Conservation (phyloP, 2,888 invertebrate species). For the Drosophila stalkeri region DNA sequence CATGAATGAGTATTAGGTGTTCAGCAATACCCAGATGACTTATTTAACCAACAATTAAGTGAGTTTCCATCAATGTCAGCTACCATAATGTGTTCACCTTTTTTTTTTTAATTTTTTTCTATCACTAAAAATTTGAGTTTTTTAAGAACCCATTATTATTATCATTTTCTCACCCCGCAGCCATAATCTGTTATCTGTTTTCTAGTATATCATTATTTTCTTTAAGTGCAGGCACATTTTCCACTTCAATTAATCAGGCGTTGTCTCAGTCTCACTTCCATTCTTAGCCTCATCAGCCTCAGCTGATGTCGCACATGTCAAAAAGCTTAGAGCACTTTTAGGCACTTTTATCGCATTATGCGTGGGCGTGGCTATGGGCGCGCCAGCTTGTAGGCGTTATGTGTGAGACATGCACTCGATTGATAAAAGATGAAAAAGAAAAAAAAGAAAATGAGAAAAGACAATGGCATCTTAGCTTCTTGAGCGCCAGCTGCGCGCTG, state of each 20-base stretch:
- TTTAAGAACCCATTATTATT: not conserved
- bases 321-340: constrained; percentile 62
- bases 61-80: too few species aligned
- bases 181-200: not conserved
- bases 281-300: constrained; percentile 6
- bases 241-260: constrained; percentile 61
- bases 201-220: constrained; percentile 12
- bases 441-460: constrained; percentile 36
- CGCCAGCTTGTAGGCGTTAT: constrained; percentile 5
- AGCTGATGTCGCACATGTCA: constrained; percentile 63
- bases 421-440: constrained; percentile 29
- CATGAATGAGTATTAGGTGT: too few species aligned
- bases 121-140: not conserved
- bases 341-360: constrained; percentile 69
- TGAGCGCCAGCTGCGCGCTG: not conserved
- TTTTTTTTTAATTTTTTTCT: too few species aligned
- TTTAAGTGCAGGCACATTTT: constrained; percentile 44
- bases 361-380: not conserved
- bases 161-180: not conserved
- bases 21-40: too few species aligned
- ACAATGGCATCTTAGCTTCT: constrained; percentile 42
- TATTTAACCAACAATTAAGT: too few species aligned
- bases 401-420: constrained; percentile 40
- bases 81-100: too few species aligned
- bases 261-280: not conserved